A percentile compares a stretch with the other conserved stretches of the same genome.
These are phyloP conservation scores for Cataglyphis rosenhaueri DNA, from an alignment of 2,888 invertebrate genomes.

Conservation along the genomic window DNA sequence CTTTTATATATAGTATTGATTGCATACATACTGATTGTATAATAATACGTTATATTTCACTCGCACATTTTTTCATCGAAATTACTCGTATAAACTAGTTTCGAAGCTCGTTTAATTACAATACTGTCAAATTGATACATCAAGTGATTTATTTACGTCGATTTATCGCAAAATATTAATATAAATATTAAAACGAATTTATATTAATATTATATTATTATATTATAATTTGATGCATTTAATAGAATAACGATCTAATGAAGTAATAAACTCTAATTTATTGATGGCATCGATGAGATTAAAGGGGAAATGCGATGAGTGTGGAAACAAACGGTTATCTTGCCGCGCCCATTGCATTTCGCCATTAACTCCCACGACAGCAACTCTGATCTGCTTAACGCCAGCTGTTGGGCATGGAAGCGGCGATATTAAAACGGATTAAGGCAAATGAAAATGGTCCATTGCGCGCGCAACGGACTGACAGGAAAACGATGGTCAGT, in stretches of 20 bases:
- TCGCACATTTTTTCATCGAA: neutral
- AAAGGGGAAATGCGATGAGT: neutral
- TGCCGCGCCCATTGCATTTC: neutral
- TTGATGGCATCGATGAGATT: neutral
- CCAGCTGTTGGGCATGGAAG: constrained; percentile 54
- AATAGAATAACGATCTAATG: constrained; percentile 18
- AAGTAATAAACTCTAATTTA: constrained; percentile 18
- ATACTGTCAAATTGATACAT: constrained; percentile 24
- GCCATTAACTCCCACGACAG: constrained; percentile 25
- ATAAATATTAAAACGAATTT: neutral
- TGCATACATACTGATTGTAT: neutral
- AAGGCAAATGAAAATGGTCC: constrained; percentile 62
- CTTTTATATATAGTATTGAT: neutral
- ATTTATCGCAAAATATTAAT: constrained; percentile 20
- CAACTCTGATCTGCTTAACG: constrained; percentile 34
- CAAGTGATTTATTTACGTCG: constrained; percentile 1
- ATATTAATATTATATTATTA: neutral
- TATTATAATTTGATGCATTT: constrained; percentile 30
- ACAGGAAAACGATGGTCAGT: constrained; percentile 30
- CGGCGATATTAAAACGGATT: constrained; percentile 69
- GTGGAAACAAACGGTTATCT: constrained; percentile 11
- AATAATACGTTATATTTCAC: neutral
- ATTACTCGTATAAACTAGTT: neutral
- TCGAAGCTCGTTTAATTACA: neutral
- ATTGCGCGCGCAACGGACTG: constrained; percentile 21